phyloP scores from a whole-genome alignment of 2,888 invertebrate species.

The Teleiodes luculella region DNA sequence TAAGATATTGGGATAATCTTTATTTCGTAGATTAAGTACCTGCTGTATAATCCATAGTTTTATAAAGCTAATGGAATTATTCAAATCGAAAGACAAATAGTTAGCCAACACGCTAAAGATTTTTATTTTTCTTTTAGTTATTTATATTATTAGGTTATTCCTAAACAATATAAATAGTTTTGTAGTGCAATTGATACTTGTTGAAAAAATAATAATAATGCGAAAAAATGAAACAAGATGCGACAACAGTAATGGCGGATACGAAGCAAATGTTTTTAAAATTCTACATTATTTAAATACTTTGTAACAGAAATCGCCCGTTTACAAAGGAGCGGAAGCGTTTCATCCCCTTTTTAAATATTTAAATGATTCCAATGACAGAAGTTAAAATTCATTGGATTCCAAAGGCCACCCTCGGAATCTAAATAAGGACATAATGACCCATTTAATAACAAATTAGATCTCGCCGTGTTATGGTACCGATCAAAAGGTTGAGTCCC shows the following conservation, averaged over 20 bases:
- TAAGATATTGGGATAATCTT: too few relatives aligned
- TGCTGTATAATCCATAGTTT: too few relatives aligned
- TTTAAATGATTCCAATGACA: conserved; percentile 58
- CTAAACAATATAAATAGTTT: not conserved
- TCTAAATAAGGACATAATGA: conserved; percentile 62
- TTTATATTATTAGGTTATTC: too few relatives aligned
- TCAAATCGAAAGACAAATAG: too few relatives aligned
- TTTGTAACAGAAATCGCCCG: conserved; percentile 20
- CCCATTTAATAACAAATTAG: conserved; percentile 76
- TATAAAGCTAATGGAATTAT: too few relatives aligned
- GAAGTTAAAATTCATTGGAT: conserved; percentile 70
- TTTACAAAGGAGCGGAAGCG: conserved; percentile 44
- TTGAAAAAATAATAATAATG: not conserved
- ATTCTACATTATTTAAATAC: conserved; percentile 13
- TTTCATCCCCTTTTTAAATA: conserved; percentile 53
- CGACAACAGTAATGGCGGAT: not conserved
- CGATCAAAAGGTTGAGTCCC: conserved; percentile 32
- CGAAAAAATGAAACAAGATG: not conserved
- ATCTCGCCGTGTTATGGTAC: conserved; percentile 52
- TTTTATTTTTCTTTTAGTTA: too few relatives aligned
- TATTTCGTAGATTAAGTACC: too few relatives aligned
- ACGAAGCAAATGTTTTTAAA: conserved; percentile 13
- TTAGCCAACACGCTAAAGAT: too few relatives aligned
- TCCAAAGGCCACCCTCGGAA: conserved; percentile 55
- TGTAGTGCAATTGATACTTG: not conserved